Base-by-base conservation (phyloP, 2,888 invertebrate genomes). In the Zaprionus bogoriensis region DNA sequence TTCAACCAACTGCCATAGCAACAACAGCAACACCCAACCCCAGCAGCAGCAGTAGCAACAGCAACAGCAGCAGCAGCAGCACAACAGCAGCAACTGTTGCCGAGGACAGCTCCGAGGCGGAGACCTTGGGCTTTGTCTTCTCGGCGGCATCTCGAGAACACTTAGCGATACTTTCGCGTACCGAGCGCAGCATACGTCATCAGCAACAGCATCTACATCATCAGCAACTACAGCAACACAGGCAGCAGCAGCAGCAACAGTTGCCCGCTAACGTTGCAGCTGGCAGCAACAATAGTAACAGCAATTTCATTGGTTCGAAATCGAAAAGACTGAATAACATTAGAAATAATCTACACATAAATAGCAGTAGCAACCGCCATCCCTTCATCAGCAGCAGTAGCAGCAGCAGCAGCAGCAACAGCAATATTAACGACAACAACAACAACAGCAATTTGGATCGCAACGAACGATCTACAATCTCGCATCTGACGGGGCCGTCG, bases 401-500 rank as follows among this genome's bases (percentile, higher is more conserved):
- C 38, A 83, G 86, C 65, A 89, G 87, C 71, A 85, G 72, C 63
- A 81, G 63, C 65, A 77, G 69, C 65, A 71, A 82, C 69, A 76
- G 38, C 67, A 65, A 74, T 50, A 60, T 4, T 52, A 68, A 63
- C 60, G 74, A 51, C 55, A 58, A 59, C 42, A 83, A 84, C 67
- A 89, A 87, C 72, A 89, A 62, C 75, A 84, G 68, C 65, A 84
- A 90, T 84, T 87, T 91, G 78, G 91, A 91, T 87, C 91, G 91
- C 50, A 91, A 91, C 71, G 91, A 95, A 92, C 94, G 96, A 89
- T 95, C 95, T 89, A 95, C 96, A 87, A 95, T 96, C 89, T 95
- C 95, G 89, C 95, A 95, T 92, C 94, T 95, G 90, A 94, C 95
- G 84, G 96, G 96, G 90, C 95, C 96, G 90, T 94, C 95, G 65